Base-by-base conservation (phyloP, 2,888 invertebrate species). In the Lithophane socia region DNA sequence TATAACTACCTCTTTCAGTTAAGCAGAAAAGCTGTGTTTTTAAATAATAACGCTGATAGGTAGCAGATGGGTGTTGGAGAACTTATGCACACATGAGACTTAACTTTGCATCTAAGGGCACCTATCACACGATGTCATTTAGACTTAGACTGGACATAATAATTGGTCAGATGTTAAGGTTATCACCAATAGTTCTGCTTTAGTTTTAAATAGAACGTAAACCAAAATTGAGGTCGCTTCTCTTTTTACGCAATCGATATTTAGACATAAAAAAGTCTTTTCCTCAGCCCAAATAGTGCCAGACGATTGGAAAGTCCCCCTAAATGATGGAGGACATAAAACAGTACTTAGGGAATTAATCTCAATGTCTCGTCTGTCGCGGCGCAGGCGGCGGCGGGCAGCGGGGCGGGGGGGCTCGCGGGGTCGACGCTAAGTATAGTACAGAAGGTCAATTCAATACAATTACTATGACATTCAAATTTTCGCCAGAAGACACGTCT, bases 271-370 rank as follows among this genome's bases (percentile, higher is more conserved):
- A 82, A 77, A 63, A 29, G n/a, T 73, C n/a, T 64, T 18, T 70
- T 75, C 61, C 49, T 58, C 54, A 29, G 37, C 66, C 68, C 7
- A 68, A 77, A 80, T 78, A 83, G 69, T 74, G 67, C 21, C 54
- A 77, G 77, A 68, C 71, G 74, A 80, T 83, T 64, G 74, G 67
- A 79, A 71, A 77, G 37, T 75, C 58, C 24, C 71, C 65, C 86
- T 86, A 84, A 86, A 79, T 77, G 75, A 82, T 75, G 56, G 64
- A 61, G 54, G 77, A 84, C 78, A 86, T 86, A 84, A 82, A 84
- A 72, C 64, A 68, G 84, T 84, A 86, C 76, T 82, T 77, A 79
- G 74, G 66, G 66, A 82, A 86, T 86, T 75, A 84, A 86, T 86
- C 79, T 84, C 82, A 86, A 86, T 84, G 77, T 77, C 67, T 80